Base-by-base conservation (phyloP, 2,113 vertebrate species). In the Narcine bancroftii region DNA sequence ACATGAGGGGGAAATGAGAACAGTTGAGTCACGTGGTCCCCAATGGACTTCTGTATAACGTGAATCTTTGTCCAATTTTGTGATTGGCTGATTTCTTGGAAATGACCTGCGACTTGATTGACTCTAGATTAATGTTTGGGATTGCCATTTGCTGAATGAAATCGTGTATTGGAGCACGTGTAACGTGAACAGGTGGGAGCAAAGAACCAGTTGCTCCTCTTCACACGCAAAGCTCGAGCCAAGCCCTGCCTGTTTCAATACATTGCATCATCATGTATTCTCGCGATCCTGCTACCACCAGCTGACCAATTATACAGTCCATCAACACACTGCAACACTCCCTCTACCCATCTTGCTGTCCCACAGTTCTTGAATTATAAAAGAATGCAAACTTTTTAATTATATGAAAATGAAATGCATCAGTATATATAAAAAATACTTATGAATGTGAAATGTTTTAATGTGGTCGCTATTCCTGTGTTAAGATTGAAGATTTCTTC, bases 331-430 rank as follows among this genome's bases (percentile, higher is more conserved):
- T 60, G n/a, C n/a, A n/a, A n/a, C n/a, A n/a, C n/a, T 17, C 81
- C 36, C 26, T 53, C 47, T 50, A 50, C 2, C 21, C 39, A 33
- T 13, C 17, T 36, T 60, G 53, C 53, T 87, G 53, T 87, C 3
- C 21, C 19, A 53, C 81, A 63, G 33, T 7, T 87, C 60, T 60
- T 60, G 13, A 87, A 60, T 87, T 87, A 36, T 63, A 21, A 87
- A 36, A 87, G 81, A 87, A 60, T 87, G 53, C 53, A 60, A 60
- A 36, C 81, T 6, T 87, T 60, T 87, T 53, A 53, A 83, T 83
- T 2, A 83, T 29, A 63, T 87, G 81, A 36, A 87, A 87, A 60
- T 87, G 81, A 63, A 36, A 36, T 87, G 81, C 50, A 26, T 6
- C 39, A 11, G 77, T 81, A 53, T 79, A 79, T 85, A 56, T 85